Percentiles rank a stretch among this genome's conserved stretches.
These are phyloP conservation scores for Thrips palmi DNA, from an alignment of 1,140 invertebrate species.

Conservation along the genomic window DNA sequence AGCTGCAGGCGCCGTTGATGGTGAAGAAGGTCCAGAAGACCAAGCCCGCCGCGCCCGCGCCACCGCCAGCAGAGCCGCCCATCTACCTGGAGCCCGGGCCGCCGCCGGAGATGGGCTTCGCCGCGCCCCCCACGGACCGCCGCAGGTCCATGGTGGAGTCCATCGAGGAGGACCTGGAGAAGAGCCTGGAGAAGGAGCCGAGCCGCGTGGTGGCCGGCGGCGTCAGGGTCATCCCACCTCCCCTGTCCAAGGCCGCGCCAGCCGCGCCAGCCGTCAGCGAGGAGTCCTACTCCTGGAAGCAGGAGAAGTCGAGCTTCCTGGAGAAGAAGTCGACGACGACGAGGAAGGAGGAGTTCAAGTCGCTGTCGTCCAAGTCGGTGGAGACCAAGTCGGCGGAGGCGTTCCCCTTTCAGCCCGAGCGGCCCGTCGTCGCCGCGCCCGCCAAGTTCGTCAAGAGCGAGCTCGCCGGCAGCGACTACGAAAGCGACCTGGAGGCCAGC, in stretches of 20 bases:
- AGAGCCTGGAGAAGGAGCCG: constrained; percentile 30
- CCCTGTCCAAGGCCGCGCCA: constrained; percentile 14
- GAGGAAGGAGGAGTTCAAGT: constrained; percentile 18
- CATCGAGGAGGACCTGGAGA: constrained; percentile 35
- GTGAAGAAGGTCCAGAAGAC: constrained; percentile 17
- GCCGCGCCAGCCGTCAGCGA: background rate
- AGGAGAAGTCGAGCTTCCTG: constrained; percentile 6
- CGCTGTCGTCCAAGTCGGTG: constrained; percentile 27
- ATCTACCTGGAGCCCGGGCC: constrained; percentile 34
- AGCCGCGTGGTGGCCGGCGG: constrained; percentile 29
- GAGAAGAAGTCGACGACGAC: constrained; percentile 12
- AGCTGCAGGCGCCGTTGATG: constrained; percentile 11
- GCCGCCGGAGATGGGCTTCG: constrained; percentile 42
- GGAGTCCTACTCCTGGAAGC: background rate
- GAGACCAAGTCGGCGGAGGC: too few relatives aligned
- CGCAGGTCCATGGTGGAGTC: constrained; percentile 33
- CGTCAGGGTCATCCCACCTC: constrained; percentile 28
- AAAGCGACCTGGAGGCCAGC: constrained; percentile 40
- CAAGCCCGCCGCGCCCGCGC: constrained; percentile 11
- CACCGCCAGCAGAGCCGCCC: constrained; percentile 8
- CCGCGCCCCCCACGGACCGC: constrained; percentile 23
- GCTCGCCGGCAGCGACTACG: constrained; percentile 46
- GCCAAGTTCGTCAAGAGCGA: constrained; percentile 38
- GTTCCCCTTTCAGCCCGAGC: constrained; percentile 27
- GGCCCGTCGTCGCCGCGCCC: constrained; percentile 31